Evolutionary conservation across 2,888 invertebrate species (phyloP).

Genomic region (Ischnura elegans): DNA sequence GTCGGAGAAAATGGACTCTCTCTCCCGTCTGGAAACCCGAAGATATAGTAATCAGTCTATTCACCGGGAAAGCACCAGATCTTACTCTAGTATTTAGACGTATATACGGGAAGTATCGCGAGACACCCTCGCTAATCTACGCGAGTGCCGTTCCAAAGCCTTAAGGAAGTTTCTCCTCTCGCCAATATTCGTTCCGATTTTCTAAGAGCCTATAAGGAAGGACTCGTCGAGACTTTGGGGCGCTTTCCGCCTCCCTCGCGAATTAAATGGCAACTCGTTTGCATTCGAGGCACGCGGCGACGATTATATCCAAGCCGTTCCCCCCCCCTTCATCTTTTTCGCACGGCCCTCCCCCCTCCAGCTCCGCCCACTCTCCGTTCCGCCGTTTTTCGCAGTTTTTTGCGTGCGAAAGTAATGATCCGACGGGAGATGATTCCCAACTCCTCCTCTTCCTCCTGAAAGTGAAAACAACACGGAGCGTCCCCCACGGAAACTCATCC

Average conservation of each 20-base stretch:
- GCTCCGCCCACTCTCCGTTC: neutral
- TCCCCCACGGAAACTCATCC: neutral
- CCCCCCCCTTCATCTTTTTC: neutral
- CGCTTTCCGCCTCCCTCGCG: neutral
- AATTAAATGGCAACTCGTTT: constrained; percentile 6
- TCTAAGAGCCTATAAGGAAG: neutral
- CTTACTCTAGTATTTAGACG: too few species aligned
- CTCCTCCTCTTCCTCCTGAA: neutral
- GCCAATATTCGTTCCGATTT: neutral
- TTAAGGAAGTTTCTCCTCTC: neutral
- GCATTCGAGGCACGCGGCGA: neutral
- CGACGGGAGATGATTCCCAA: neutral
- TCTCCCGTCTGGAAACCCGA: too few species aligned
- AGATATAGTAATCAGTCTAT: too few species aligned
- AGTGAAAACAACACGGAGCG: neutral
- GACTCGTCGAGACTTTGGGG: neutral
- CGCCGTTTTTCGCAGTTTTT: constrained; percentile 25
- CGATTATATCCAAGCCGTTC: neutral
- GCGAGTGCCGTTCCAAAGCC: neutral
- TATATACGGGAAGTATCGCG: too few species aligned
- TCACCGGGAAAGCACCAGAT: too few species aligned
- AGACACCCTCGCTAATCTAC: too few species aligned
- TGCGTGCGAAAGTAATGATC: neutral
- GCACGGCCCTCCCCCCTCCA: neutral
- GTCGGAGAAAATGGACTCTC: too few species aligned